Conservation (phyloP, 2,113 vertebrate species). For the Centropristis striata region DNA sequence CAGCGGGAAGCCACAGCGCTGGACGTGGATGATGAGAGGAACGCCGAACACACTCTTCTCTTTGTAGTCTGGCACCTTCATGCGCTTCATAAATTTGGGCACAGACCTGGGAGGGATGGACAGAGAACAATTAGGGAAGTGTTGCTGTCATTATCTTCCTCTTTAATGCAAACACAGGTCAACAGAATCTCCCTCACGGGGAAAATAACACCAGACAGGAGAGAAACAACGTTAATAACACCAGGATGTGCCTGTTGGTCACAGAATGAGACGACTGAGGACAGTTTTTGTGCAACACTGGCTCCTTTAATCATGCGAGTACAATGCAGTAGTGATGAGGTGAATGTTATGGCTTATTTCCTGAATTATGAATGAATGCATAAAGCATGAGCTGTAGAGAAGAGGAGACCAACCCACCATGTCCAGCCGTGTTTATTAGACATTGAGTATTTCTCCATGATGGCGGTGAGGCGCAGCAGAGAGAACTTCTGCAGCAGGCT, state of each 20-base stretch:
- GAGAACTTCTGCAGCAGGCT: constrained; percentile 96
- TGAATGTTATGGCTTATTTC: too few species aligned
- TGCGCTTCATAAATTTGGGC: constrained; percentile 84
- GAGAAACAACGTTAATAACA: constrained; percentile 32
- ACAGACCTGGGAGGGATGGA: constrained; percentile 75
- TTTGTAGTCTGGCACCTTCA: constrained; percentile 82
- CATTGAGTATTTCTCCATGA: constrained; percentile 98
- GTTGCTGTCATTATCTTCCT: constrained; percentile 52
- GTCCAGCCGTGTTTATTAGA: constrained; percentile 98
- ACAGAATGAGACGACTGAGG: too few species aligned
- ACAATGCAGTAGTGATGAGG: too few species aligned
- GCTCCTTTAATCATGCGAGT: too few species aligned
- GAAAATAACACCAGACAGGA: constrained; percentile 50
- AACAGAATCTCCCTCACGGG: constrained; percentile 51
- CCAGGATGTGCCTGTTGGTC: constrained; percentile 49
- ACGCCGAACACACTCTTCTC: constrained; percentile 85
- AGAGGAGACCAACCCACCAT: constrained; percentile 85
- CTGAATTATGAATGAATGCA: neutral
- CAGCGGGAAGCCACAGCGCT: constrained; percentile 91
- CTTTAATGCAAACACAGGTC: constrained; percentile 34
- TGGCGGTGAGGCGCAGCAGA: constrained; percentile 94
- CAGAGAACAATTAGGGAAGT: constrained; percentile 56
- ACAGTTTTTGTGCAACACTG: too few species aligned
- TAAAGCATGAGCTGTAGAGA: neutral
- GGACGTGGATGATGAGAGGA: constrained; percentile 93